Evolutionary conservation across 2,888 invertebrate genomes (phyloP), one percentile per base, ranked within the genome.

Genomic region (Agonopterix subpropinquella): DNA sequence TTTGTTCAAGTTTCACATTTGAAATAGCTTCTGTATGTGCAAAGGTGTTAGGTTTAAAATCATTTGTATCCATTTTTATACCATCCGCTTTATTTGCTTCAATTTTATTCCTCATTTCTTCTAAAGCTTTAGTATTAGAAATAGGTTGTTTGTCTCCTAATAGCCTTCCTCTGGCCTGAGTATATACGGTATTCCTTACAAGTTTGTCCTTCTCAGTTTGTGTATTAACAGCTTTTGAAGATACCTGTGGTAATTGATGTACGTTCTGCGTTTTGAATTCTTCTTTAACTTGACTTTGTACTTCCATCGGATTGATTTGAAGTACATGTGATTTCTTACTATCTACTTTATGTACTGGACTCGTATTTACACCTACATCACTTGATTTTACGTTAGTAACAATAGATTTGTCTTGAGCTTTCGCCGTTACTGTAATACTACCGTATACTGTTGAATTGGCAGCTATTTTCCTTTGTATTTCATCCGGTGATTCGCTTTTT

Each of bases 401-500:
- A 8, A 46, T 53, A 47, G 54, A 54, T 5, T 54, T 55, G 36
- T 59, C 62, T 48, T 53, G 51, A 2, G 52, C 48, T 51, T 51
- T 56, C 44, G 57, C 45, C 11, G 53, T 51, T 28, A 47, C 42
- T 50, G 51, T 50, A 47, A 54, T 18, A 52, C 47, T 52, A 48
- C 52, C 52, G 61, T 65, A n/a, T 39, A 47, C 43, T 11, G 62
- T 43, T 45, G 57, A 49, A 43, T 54, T 58, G 1, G 57, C 53
- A 7, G 59, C 53, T 37, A 71, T 64, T 57, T 75, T 78, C 48
- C 67, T 73, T 48, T 66, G 62, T 3, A 65, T 59, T 50, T 82
- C 81, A 56, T 83, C 83, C 0, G 83, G 83, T 3, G 82, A 82
- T 69, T 82, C 82, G 43, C 81, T 81, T 62, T 83, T 83, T 57